Base-by-base conservation (phyloP, 1,140 invertebrate genomes). In the Colletes gigas region DNA sequence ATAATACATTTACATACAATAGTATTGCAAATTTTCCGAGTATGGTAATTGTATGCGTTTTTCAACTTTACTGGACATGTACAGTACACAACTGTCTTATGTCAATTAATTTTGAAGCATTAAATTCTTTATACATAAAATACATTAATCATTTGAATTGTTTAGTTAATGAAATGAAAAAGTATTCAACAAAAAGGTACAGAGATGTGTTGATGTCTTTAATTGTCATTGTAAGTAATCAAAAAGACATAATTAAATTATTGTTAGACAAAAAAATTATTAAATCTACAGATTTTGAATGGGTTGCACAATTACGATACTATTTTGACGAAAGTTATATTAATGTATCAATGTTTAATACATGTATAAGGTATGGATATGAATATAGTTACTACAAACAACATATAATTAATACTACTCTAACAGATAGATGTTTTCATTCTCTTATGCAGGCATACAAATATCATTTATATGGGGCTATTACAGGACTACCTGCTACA, bases 401-500 rank as follows among this genome's bases (percentile, higher is more conserved):
- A 86, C 92, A 97, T 63, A 93, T 98, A 14, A 96, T 98, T 71
- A 97, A 97, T 72, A 99, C 98, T 5, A 97, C 97, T 3, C 93
- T 98, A 7, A 99, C 98, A 15, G 98, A 98, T 92, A 96, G 97
- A 84, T 98, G 98, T 91, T 98, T 98, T 92, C 98, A 98, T 70
- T 98, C 97, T 0, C 92, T 98, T 41, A 96, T 98, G 9, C 97
- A 98, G 93, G 97, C 97, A 17, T 88, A 89, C 73, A 94, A 95
- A 87, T 92, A 96, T 68, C 94, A 96, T 88, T 91, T 96, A 21
- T 94, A 94, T 79, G 95, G 95, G 21, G 94, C 94, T 15, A 93
- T 96, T 3, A 94, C 95, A 85, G 96, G 96, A 15, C 95, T 95
- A 6, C 93, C 95, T 5, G 94, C 94, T 15, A 95, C 95, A 4